Conservation (phyloP, 2,888 invertebrate species). For the Torymus texanus region DNA sequence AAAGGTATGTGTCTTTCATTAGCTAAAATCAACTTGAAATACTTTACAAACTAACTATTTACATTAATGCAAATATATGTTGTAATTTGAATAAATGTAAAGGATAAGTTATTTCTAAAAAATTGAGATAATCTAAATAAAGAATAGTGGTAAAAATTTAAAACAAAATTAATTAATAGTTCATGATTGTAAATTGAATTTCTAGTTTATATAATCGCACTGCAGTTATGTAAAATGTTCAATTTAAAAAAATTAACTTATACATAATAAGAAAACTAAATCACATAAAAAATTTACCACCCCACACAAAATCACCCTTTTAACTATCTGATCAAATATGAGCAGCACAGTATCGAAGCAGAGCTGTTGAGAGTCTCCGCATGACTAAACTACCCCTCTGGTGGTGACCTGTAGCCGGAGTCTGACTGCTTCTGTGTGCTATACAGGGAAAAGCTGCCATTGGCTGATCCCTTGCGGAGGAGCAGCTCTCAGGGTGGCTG, state of each 20-base stretch:
- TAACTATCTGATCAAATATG: conserved; percentile 26
- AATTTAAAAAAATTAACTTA: neutral
- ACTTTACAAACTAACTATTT: too few species aligned
- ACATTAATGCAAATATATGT: too few species aligned
- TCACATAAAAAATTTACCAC: conserved; percentile 18
- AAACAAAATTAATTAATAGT: neutral
- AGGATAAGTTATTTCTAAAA: too few species aligned
- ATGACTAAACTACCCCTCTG: conserved; percentile 62
- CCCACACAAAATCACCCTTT: conserved; percentile 16
- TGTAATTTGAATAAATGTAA: too few species aligned
- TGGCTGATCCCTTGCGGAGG: conserved; percentile 65
- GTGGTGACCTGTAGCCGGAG: conserved; percentile 51
- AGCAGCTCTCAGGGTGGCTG: conserved; percentile 64
- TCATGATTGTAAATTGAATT: neutral
- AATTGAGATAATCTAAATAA: too few species aligned
- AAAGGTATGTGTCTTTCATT: too few species aligned
- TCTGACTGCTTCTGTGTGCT: conserved; percentile 36
- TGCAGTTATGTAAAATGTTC: neutral
- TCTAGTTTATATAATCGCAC: neutral
- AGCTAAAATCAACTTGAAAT: too few species aligned
- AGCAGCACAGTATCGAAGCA: conserved; percentile 35
- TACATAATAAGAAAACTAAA: conserved; percentile 2
- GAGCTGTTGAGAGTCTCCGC: conserved; percentile 48
- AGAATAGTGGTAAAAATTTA: too few species aligned
- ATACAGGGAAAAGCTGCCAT: conserved; percentile 63